phyloP scores from a whole-genome alignment of 2,888 invertebrate species.

The Allacma fusca region DNA sequence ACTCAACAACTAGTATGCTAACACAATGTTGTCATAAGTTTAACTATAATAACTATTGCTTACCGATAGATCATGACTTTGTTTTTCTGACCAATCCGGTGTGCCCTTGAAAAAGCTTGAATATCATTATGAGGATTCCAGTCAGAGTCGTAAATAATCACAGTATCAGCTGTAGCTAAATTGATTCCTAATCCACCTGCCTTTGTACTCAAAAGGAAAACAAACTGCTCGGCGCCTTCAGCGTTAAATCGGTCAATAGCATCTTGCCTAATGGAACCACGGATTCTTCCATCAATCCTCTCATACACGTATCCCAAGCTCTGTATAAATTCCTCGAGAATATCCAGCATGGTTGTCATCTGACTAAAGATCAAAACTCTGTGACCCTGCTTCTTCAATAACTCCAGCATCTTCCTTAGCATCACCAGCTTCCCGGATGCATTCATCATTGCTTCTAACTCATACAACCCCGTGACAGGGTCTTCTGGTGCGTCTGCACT shows the following conservation, averaged over 20 bases:
- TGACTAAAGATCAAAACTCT: slow-evolving; percentile 71
- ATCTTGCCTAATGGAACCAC: slow-evolving; percentile 69
- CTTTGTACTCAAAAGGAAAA: slow-evolving; percentile 68
- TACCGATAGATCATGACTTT: too few species aligned
- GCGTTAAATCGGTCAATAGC: slow-evolving; percentile 71
- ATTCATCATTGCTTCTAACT: slow-evolving; percentile 67
- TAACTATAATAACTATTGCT: too few species aligned
- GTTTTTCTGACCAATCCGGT: slow-evolving; percentile 70
- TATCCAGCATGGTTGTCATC: slow-evolving; percentile 72
- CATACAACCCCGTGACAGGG: slow-evolving; percentile 67
- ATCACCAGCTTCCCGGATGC: slow-evolving; percentile 70
- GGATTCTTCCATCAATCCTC: slow-evolving; percentile 71
- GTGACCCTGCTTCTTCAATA: slow-evolving; percentile 67
- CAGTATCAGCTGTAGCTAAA: slow-evolving; percentile 72
- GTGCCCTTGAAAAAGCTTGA: slow-evolving; percentile 71
- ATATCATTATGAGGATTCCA: slow-evolving; percentile 72
- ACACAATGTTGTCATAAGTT: too few species aligned
- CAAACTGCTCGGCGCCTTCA: slow-evolving; percentile 67
- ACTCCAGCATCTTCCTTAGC: slow-evolving; percentile 68
- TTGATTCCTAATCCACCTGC: slow-evolving; percentile 72
- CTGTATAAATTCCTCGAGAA: slow-evolving; percentile 71
- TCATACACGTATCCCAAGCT: slow-evolving; percentile 69
- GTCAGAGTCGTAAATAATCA: slow-evolving; percentile 69
- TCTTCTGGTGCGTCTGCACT: slow-evolving; percentile 62
- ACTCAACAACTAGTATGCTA: too few species aligned